Evolutionary conservation across 2,888 invertebrate genomes (phyloP).

Genomic region (Epsilonema sp.): DNA sequence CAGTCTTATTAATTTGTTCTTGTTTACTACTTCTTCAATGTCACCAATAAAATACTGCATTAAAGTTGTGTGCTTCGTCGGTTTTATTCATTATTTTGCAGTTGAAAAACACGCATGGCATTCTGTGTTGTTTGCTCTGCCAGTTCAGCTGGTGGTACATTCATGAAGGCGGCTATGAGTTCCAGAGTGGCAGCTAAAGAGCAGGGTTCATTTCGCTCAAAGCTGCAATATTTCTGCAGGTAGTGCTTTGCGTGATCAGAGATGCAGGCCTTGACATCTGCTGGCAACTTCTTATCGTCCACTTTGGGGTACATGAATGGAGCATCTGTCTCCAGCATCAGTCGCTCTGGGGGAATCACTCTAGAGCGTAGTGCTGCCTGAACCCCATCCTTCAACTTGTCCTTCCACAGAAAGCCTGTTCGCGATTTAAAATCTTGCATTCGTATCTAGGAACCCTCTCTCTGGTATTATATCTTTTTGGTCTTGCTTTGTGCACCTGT

Average conservation of each 20-base stretch:
- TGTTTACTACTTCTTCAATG: too few relatives aligned
- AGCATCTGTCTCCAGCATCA: conserved; percentile 75
- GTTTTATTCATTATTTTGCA: too few relatives aligned
- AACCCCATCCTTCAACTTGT: conserved; percentile 74
- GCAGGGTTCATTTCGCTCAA: conserved; percentile 87
- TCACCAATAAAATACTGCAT: too few relatives aligned
- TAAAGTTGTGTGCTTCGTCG: too few relatives aligned
- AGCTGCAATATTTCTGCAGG: conserved; percentile 59
- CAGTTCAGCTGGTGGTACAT: conserved; percentile 55
- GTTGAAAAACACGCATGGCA: too few relatives aligned
- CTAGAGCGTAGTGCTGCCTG: conserved; percentile 58
- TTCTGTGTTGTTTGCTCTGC: too few relatives aligned
- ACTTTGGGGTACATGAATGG: conserved; percentile 92
- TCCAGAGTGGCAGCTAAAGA: conserved; percentile 76
- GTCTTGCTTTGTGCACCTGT: conserved; percentile 45
- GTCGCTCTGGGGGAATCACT: conserved; percentile 57
- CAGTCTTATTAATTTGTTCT: too few relatives aligned
- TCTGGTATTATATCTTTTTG: too few relatives aligned
- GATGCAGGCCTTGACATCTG: conserved; percentile 56
- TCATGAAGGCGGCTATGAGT: conserved; percentile 76
- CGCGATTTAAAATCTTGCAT: too few relatives aligned
- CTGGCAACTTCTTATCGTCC: conserved; percentile 68
- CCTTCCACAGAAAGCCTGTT: conserved; percentile 66
- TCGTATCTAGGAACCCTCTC: too few relatives aligned
- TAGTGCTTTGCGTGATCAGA: conserved; percentile 12